Evolutionary conservation across 2,113 vertebrate genomes (phyloP).

Genomic region (Sebastes schlegelii): DNA sequence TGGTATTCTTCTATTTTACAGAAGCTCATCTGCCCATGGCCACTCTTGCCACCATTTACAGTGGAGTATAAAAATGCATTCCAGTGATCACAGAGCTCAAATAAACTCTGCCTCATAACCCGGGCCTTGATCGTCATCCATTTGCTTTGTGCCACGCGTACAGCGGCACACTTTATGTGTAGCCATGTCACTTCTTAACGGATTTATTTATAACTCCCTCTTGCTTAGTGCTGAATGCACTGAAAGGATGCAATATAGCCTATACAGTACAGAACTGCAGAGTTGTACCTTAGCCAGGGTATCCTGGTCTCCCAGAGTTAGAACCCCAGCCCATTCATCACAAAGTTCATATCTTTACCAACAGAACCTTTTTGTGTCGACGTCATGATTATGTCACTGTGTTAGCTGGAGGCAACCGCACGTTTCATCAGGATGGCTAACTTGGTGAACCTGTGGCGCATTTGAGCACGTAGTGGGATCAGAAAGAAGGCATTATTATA

Average conservation of each 20-base stretch:
- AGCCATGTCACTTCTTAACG: constrained; percentile 3
- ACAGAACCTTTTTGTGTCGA: neutral
- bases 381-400: no score
- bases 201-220: constrained; percentile 38
- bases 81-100: constrained; percentile 50
- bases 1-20: constrained; percentile 36
- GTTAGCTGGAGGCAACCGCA: no score
- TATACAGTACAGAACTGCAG: neutral
- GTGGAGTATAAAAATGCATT: constrained; percentile 47
- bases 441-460: no score
- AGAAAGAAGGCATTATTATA: no score
- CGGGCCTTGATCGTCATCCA: constrained; percentile 22
- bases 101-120: constrained; percentile 62
- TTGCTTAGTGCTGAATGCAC: neutral
- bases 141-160: constrained; percentile 30
- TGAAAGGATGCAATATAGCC: neutral
- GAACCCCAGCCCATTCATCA: neutral
- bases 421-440: no score
- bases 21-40: constrained; percentile 49
- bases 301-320: neutral
- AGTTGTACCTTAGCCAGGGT: no score
- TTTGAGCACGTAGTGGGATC: no score
- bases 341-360: neutral
- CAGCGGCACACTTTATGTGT: constrained; percentile 8
- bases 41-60: constrained; percentile 44